Evolutionary conservation across 1,140 invertebrate species (phyloP).

Genomic region (Chymomyza costata): DNA sequence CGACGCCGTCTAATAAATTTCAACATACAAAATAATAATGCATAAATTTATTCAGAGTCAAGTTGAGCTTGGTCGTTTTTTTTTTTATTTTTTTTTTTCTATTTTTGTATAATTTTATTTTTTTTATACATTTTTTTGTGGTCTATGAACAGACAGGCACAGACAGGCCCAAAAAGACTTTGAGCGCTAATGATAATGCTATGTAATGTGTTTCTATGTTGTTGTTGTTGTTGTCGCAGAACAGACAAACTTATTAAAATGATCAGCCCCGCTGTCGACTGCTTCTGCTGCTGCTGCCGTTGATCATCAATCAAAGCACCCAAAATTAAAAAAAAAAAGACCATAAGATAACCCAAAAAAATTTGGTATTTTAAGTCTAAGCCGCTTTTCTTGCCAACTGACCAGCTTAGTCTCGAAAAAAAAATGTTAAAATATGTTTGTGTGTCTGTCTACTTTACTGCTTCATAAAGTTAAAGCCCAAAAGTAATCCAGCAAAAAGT

Average conservation of each 20-base stretch:
- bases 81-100: too few species aligned
- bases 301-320: conserved; percentile 65
- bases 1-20: conserved; percentile 53
- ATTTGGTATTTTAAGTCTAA: conserved; percentile 52
- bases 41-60: conserved; percentile 68
- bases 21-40: too few species aligned
- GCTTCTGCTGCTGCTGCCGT: too few species aligned
- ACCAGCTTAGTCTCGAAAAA: conserved; percentile 26
- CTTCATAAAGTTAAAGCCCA: too few species aligned
- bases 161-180: conserved; percentile 3
- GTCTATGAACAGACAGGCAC: not conserved
- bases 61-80: conserved; percentile 17
- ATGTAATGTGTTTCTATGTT: not conserved
- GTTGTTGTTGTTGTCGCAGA: too few species aligned
- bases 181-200: conserved; percentile 8
- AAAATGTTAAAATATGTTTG: too few species aligned
- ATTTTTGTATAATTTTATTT: too few species aligned
- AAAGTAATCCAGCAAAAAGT: too few species aligned
- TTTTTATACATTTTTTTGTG: too few species aligned
- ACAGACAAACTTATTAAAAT: too few species aligned
- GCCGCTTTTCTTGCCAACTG: conserved; percentile 55
- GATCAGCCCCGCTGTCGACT: too few species aligned
- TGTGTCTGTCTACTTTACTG: too few species aligned
- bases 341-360: conserved; percentile 1
- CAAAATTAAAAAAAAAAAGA: conserved; percentile 68